Evolutionary conservation across 2,888 invertebrate species (phyloP).

Genomic region (Rugalucina vietnamica): DNA sequence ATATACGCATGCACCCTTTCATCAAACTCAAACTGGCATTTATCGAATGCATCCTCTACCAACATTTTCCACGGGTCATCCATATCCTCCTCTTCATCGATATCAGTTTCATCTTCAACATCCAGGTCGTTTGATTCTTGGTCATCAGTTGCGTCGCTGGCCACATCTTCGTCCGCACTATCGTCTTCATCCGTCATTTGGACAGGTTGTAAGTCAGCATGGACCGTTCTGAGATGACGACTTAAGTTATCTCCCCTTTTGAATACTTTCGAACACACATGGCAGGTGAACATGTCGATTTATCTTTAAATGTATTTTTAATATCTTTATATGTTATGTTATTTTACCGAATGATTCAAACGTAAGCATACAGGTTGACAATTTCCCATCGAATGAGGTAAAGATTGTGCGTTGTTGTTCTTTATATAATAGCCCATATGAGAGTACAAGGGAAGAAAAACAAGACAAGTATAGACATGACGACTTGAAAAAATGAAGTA

Average conservation of each 20-base stretch:
- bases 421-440: too few relatives aligned
- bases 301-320: too few relatives aligned
- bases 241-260: neutral
- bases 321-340: too few relatives aligned
- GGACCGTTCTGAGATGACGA: neutral
- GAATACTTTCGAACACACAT: neutral
- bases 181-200: neutral
- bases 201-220: neutral
- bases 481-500: too few relatives aligned
- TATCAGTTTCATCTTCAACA: neutral
- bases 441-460: too few relatives aligned
- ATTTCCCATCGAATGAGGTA: too few relatives aligned
- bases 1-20: neutral
- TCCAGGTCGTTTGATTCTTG: neutral
- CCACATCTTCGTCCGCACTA: neutral
- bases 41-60: neutral
- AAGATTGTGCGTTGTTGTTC: too few relatives aligned
- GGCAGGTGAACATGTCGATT: neutral
- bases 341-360: too few relatives aligned
- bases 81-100: neutral
- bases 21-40: neutral
- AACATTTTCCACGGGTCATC: neutral
- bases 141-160: neutral
- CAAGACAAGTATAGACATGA: too few relatives aligned
- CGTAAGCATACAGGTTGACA: too few relatives aligned